Percentiles rank a stretch among this genome's conserved stretches.
Evolutionary conservation across 2,113 vertebrate species (phyloP).

Genomic region (Ovibos moschatus): DNA sequence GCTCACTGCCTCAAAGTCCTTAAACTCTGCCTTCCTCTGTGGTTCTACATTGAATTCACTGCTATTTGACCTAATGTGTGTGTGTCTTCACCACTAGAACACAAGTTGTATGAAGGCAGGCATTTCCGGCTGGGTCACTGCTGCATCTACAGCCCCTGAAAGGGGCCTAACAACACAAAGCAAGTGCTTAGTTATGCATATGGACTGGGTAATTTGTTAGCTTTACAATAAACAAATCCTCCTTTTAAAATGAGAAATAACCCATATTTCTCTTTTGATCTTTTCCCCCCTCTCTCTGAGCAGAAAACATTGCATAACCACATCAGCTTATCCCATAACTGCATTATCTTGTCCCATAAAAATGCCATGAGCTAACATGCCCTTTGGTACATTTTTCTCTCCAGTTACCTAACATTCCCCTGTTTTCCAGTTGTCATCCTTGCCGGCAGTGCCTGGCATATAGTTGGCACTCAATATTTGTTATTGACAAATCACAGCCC

Average conservation of each 20-base stretch:
- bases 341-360: background rate
- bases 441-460: accelerated
- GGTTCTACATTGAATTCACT: background rate
- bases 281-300: background rate
- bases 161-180: background rate
- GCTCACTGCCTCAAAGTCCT: accelerated
- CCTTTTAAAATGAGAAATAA: background rate
- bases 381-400: background rate
- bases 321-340: background rate
- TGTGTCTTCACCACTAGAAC: background rate
- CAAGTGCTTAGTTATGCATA: background rate
- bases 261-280: background rate
- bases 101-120: background rate
- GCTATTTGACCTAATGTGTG: background rate
- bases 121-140: background rate
- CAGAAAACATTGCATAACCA: background rate
- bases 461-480: background rate
- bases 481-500: background rate
- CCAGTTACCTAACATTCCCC: background rate
- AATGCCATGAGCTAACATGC: background rate
- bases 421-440: background rate
- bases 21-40: background rate
- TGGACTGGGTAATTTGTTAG: background rate
- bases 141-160: background rate
- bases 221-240: background rate